A percentile compares a stretch with the other conserved stretches of the same genome.
Conservation (phyloP, 2,113 vertebrate species). For the Haemorhous mexicanus region DNA sequence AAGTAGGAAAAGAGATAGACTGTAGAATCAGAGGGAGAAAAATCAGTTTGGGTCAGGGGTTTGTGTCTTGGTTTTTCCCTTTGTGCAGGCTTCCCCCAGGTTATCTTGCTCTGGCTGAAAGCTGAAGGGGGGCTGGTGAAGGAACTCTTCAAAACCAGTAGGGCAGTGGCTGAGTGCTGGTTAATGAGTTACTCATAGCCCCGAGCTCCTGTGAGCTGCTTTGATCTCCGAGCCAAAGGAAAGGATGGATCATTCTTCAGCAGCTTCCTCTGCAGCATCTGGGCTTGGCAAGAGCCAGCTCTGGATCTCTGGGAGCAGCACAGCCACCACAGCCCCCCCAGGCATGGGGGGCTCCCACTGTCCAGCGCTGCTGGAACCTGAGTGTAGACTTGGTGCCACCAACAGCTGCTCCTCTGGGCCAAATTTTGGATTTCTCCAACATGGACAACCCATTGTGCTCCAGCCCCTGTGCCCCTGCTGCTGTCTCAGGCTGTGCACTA, state of each 20-base stretch:
- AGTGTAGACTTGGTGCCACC: background rate
- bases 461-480: background rate
- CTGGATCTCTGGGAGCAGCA: background rate
- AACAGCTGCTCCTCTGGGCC: background rate
- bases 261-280: constrained; percentile 55
- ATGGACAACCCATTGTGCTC: background rate
- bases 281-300: background rate
- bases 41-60: background rate
- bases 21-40: background rate
- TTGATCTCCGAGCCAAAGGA: constrained; percentile 36
- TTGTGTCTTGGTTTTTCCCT: background rate
- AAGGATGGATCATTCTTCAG: constrained; percentile 37
- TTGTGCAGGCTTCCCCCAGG: rapidly evolving
- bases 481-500: background rate
- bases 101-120: background rate
- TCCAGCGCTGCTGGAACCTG: background rate
- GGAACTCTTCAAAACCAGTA: background rate
- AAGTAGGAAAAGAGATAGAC: background rate
- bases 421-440: background rate
- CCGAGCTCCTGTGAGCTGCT: background rate
- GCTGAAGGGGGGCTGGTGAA: background rate
- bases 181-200: constrained; percentile 55
- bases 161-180: background rate
- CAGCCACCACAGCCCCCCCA: rapidly evolving
- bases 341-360: rapidly evolving